Conservation (phyloP, 2,113 vertebrate species). For the Paralichthys olivaceus region DNA sequence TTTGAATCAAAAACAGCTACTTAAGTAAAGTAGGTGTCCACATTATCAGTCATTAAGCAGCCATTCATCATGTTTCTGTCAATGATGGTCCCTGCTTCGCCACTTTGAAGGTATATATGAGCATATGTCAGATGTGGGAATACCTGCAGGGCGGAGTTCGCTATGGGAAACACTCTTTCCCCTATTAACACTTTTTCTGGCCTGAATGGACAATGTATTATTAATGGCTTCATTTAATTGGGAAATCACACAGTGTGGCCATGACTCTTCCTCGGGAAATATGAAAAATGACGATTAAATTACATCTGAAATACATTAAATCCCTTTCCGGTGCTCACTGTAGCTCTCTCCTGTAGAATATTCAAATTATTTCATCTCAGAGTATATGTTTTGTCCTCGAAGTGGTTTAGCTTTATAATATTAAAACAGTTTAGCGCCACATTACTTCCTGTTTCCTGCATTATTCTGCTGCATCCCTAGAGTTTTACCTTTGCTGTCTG, state of each 20-base stretch:
- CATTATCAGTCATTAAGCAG: neutral
- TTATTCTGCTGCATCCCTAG: neutral
- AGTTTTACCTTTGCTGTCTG: neutral
- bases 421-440: neutral
- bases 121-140: slow-evolving; percentile 24
- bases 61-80: slow-evolving; percentile 9
- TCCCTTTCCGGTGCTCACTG: slow-evolving; percentile 34
- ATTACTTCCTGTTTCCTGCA: neutral
- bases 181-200: slow-evolving; percentile 62
- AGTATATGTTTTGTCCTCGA: slow-evolving; percentile 45
- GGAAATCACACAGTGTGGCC: slow-evolving; percentile 62
- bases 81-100: slow-evolving; percentile 13
- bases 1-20: too few species aligned
- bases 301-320: slow-evolving; percentile 58
- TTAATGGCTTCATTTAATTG: slow-evolving; percentile 75
- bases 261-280: slow-evolving; percentile 55
- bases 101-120: slow-evolving; percentile 20
- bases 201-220: slow-evolving; percentile 71
- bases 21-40: slow-evolving; percentile 9
- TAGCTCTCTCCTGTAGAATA: slow-evolving; percentile 39
- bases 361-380: slow-evolving; percentile 15
- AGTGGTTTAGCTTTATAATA: slow-evolving; percentile 21
- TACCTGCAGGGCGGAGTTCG: slow-evolving; percentile 43
- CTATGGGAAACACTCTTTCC: slow-evolving; percentile 20
- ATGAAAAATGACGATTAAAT: slow-evolving; percentile 71